Evolutionary conservation across 92 coral and sea anemone species (phyloP), one percentile per base, ranked within the genome.

Genomic region (Parazoanthus atlanticus): DNA sequence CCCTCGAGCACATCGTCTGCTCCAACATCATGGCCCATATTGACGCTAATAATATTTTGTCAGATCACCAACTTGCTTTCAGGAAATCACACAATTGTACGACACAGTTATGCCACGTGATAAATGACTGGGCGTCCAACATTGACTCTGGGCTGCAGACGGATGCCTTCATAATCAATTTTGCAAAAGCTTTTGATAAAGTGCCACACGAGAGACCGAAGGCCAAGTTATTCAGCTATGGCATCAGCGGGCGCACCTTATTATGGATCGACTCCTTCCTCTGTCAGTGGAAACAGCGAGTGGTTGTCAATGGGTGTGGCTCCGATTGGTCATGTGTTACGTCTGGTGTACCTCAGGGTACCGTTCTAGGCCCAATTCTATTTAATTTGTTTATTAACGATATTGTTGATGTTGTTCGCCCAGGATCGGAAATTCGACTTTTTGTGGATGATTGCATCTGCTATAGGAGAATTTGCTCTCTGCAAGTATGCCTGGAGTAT

Each of bases 1-100:
- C 31, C 88, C 76, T 84, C 8, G 88, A 84, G 33, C 88, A 84
- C 77, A 84, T 84, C 38, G 76, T 84, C 76, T 28, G 74, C 61
- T 54, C 88, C 23, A 58, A 67, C 88, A 32, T 84, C 32, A 67
- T 67, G 47, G 47, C 74, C 52, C 88, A 84, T 38, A 31, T 40
- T 33, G 80, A 76, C 26, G 49, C 29, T 36, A 76, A 76, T 21
- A 38, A 40, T 8, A 76, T 76, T 41, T 33, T 76, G 29, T 13
- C 80, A 40, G 49, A 36, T 33, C 46, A 54, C 46, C 80, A 76
- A 76, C 80, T 34, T 76, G 80, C 58, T 36, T 76, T 76, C 29
- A 13, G 58, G 80, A 76, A 76, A 71, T 26, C 76, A 29, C 76
- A 71, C 76, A 71, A 29, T n/a, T 78, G 82, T 49, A 81, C 85